A percentile compares a stretch with the other conserved stretches of the same genome.
Conservation (phyloP, 2,888 invertebrate genomes). For the Holacanthella duospinosa region DNA sequence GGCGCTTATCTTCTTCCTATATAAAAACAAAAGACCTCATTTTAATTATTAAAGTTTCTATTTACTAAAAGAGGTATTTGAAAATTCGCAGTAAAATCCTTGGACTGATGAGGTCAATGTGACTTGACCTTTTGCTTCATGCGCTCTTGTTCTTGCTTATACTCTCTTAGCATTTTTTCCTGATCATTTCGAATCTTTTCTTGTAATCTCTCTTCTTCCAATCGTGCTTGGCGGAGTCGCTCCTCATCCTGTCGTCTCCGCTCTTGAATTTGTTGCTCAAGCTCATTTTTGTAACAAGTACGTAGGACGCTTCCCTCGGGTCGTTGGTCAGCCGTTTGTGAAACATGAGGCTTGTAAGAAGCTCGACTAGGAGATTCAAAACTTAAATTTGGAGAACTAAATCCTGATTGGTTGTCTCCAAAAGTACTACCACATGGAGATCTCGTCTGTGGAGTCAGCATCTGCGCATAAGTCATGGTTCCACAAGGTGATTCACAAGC, state of each 20-base stretch:
- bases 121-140: constrained; percentile 2
- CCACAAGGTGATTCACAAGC: too few relatives aligned
- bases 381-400: not conserved
- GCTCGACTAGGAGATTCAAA: not conserved
- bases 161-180: not conserved
- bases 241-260: not conserved
- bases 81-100: not conserved
- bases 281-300: not conserved
- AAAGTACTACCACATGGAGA: not conserved
- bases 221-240: not conserved
- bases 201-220: not conserved
- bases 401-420: not conserved
- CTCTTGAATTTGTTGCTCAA: not conserved
- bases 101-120: too few relatives aligned
- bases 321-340: not conserved
- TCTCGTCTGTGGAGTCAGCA: too few relatives aligned
- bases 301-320: not conserved
- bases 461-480: too few relatives aligned
- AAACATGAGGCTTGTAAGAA: not conserved
- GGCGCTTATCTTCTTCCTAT: not conserved
- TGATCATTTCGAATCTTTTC: not conserved
- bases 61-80: not conserved
- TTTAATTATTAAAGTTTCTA: not conserved
- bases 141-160: not conserved
- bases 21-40: not conserved